These are phyloP conservation scores for Amblyornis subalaris DNA, from an alignment of 2,113 vertebrate genomes.

Conservation along the genomic window DNA sequence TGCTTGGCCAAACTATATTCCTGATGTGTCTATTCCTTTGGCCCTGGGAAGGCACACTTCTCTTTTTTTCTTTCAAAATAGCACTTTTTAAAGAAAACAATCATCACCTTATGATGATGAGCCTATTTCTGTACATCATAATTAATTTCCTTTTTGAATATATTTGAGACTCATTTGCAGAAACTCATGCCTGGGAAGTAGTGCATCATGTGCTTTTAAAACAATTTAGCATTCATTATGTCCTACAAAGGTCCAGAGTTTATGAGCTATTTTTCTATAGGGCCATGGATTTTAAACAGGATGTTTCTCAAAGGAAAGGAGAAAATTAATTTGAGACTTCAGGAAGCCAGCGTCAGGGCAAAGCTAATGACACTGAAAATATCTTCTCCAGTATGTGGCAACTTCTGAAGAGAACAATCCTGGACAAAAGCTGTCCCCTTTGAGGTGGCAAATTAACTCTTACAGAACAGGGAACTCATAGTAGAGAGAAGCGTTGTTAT, in stretches of 20 bases:
- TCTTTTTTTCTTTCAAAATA: not conserved
- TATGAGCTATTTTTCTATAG: slow-evolving; percentile 54
- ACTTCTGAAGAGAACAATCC: not conserved
- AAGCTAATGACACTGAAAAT: not conserved
- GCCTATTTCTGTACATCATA: slow-evolving; percentile 31
- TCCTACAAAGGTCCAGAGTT: slow-evolving; percentile 43
- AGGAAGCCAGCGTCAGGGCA: not conserved
- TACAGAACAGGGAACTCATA: not conserved
- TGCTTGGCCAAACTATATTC: not conserved
- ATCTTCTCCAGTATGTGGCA: not conserved
- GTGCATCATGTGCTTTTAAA: slow-evolving; percentile 52
- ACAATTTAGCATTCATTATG: slow-evolving; percentile 42
- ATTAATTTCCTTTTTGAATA: slow-evolving; percentile 58
- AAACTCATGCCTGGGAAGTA: slow-evolving; percentile 52
- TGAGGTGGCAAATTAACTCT: not conserved
- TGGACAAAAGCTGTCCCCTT: not conserved
- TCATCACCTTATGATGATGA: slow-evolving; percentile 19
- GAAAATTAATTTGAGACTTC: slow-evolving; percentile 16
- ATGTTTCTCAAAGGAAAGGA: slow-evolving; percentile 55
- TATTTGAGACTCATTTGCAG: slow-evolving; percentile 49
- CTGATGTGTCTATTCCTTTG: not conserved
- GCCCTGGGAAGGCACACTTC: not conserved
- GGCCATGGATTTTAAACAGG: slow-evolving; percentile 53
- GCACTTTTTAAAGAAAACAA: slow-evolving; percentile 21
- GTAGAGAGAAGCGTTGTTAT: not conserved